These are phyloP conservation scores for Argopecten irradians DNA, from an alignment of 1,140 invertebrate genomes.

Conservation along the genomic window DNA sequence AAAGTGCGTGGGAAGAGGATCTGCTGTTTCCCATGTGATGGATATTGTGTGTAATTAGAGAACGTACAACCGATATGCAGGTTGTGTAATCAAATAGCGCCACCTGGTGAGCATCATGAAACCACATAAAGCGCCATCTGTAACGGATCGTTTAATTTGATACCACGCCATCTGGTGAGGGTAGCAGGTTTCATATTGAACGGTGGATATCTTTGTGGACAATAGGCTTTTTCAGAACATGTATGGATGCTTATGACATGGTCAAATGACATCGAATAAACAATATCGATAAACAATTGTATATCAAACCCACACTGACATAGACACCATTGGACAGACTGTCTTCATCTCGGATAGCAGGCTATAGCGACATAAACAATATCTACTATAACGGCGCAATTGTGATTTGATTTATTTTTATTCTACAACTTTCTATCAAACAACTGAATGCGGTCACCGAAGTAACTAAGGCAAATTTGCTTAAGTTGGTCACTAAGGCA, in stretches of 20 bases:
- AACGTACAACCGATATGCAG: not conserved
- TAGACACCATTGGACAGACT: not conserved
- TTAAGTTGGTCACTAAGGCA: too few relatives aligned
- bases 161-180: too few relatives aligned
- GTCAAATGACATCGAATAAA: too few relatives aligned
- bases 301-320: not conserved
- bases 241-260: not conserved
- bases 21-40: not conserved
- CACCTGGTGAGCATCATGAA: not conserved
- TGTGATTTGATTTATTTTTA: too few relatives aligned
- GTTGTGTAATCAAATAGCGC: not conserved
- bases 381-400: too few relatives aligned
- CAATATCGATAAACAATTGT: not conserved
- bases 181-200: too few relatives aligned
- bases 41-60: not conserved
- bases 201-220: not conserved
- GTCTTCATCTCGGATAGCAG: not conserved
- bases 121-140: too few relatives aligned
- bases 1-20: not conserved
- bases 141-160: too few relatives aligned
- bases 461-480: too few relatives aligned
- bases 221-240: not conserved
- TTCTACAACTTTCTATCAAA: too few relatives aligned
- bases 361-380: not conserved
- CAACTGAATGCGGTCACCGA: too few relatives aligned